phyloP scores from a whole-genome alignment of 1,140 invertebrate genomes.

The Metopolophium dirhodum region DNA sequence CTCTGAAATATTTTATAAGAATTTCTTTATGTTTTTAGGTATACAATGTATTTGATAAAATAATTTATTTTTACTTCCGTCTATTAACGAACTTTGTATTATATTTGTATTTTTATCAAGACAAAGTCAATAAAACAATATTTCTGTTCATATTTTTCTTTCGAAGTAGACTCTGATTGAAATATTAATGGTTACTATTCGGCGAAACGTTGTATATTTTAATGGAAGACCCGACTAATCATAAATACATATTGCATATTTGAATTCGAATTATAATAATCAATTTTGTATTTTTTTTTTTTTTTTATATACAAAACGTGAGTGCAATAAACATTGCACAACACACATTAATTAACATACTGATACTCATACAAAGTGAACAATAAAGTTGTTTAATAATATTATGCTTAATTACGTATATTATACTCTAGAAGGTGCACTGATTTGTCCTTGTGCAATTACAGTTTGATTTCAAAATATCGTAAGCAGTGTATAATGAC shows the following conservation, averaged over 20 bases:
- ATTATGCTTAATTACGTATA: not conserved
- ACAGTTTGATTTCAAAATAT: not conserved
- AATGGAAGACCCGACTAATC: not conserved
- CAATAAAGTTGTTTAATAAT: too few species aligned
- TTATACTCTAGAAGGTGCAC: not conserved
- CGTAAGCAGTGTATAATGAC: not conserved
- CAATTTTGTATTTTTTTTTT: not conserved
- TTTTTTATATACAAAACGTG: not conserved
- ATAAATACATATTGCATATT: constrained; percentile 18
- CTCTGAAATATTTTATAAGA: not conserved
- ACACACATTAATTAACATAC: not conserved
- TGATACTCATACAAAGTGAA: not conserved
- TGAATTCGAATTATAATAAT: constrained; percentile 25
- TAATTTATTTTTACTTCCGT: not conserved
- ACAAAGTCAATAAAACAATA: not conserved
- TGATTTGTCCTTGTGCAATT: not conserved
- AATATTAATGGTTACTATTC: not conserved
- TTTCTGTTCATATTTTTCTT: not conserved
- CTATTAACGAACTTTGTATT: not conserved
- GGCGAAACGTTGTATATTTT: not conserved
- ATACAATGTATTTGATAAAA: not conserved
- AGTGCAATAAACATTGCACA: not conserved
- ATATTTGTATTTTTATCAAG: constrained; percentile 4
- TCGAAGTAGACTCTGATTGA: not conserved
- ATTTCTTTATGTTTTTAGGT: not conserved